These are phyloP conservation scores for Calameuta filiformis DNA, from an alignment of 2,888 invertebrate genomes.

Conservation along the genomic window DNA sequence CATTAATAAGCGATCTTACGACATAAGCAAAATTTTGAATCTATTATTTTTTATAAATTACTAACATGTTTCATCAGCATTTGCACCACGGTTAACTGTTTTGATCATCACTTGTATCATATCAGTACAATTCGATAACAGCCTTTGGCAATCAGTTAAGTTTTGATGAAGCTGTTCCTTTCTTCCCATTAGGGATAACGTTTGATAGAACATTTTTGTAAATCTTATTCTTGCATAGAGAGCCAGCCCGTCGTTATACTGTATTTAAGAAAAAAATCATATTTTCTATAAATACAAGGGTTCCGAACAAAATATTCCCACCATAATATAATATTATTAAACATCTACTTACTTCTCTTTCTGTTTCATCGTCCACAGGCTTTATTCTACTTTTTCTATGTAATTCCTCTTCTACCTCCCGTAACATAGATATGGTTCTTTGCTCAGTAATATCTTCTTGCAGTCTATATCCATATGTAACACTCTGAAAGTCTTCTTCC, in stretches of 20 bases:
- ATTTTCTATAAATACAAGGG: background rate
- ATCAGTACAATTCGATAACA: constrained; percentile 84
- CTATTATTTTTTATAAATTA: constrained; percentile 29
- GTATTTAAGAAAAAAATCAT: constrained; percentile 25
- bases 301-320: background rate
- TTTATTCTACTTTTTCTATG: constrained; percentile 76
- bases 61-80: constrained; percentile 75
- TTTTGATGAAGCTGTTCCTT: constrained; percentile 74
- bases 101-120: constrained; percentile 83
- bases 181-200: constrained; percentile 77
- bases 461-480: constrained; percentile 89
- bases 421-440: constrained; percentile 82
- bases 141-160: constrained; percentile 82
- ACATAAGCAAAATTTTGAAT: constrained; percentile 15
- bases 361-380: constrained; percentile 65
- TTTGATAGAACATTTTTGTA: constrained; percentile 86
- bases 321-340: background rate
- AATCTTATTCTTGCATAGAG: constrained; percentile 87
- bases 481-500: constrained; percentile 96
- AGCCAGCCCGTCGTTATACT: constrained; percentile 73
- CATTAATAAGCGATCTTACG: background rate
- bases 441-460: constrained; percentile 85
- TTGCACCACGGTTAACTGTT: constrained; percentile 79
- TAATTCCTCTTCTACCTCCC: constrained; percentile 92
- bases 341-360: constrained; percentile 60